Evolutionary conservation across 2,797 vertebrate genomes (phyloP), one percentile per base, ranked within the genome.

Genomic region (Sebastes trivittatus): DNA sequence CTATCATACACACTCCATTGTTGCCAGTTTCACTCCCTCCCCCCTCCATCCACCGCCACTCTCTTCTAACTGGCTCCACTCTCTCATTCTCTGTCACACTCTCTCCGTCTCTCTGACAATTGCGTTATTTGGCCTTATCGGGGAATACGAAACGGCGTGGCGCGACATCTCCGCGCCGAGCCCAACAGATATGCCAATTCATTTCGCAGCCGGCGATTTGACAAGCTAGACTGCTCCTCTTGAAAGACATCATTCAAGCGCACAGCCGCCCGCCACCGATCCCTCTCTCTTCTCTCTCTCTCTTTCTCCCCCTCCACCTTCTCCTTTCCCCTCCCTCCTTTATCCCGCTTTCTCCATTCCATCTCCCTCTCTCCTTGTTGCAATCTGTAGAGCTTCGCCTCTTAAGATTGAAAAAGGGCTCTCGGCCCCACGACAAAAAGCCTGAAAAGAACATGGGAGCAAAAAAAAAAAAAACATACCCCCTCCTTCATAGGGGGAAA

Each of bases 161-260:
- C 95, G 95, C 96, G 96, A 98, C 97, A 97, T 97, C 96, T 96
- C 93, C 59, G 85, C 94, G 94, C 96, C 96, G 94, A 95, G 92
- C 96, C 94, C 96, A 94, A 96, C 97, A 98, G 97, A 98, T 96
- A 97, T 97, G 94, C 97, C 97, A 96, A 97, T 99, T 98, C 97
- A 98, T 99, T 98, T 95, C 95, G 95, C 90, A 95, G 95, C 97
- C 95, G 76, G 63, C 95, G 95, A 97, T 98, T 97, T 98, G 98
- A 99, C 98, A 98, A 98, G 98, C 98, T 98, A 98, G 97, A 97
- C 97, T 98, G 98, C 97, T 96, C 96, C 97, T 97, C 96, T 96
- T 99, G 98, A 99, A 99, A 99, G 97, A 96, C 97, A 97, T 97
- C 97, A 94, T 96, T 99, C 97, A 99, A 97, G 96, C 95, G 83